A percentile compares a stretch with the other conserved stretches of the same genome.
These are phyloP conservation scores for Drosophila serrata DNA, from an alignment of 1,140 invertebrate species.

Conservation along the genomic window DNA sequence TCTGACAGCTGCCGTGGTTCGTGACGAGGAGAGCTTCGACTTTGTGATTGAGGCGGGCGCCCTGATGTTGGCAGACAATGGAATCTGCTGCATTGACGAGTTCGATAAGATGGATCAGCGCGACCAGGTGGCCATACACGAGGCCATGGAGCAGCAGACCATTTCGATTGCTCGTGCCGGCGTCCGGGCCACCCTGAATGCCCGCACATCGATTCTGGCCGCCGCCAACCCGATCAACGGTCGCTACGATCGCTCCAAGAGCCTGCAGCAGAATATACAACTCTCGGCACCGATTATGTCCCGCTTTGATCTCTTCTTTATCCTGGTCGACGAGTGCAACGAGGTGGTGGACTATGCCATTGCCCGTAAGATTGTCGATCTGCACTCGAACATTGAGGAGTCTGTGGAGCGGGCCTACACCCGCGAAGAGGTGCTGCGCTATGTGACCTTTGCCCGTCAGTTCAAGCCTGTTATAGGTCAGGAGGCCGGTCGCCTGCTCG, in stretches of 20 bases:
- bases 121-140: slow-evolving; percentile 99
- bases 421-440: slow-evolving; percentile 95
- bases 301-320: slow-evolving; percentile 99
- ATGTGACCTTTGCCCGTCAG: slow-evolving; percentile 98
- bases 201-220: slow-evolving; percentile 98
- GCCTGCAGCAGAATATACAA: slow-evolving; percentile 97
- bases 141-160: slow-evolving; percentile 99
- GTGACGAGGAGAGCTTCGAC: slow-evolving; percentile 98
- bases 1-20: slow-evolving; percentile 98
- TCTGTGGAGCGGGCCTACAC: slow-evolving; percentile 93
- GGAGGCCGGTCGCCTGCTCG: slow-evolving; percentile 94
- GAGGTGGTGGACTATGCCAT: slow-evolving; percentile 98
- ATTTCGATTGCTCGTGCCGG: slow-evolving; percentile 99
- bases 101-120: slow-evolving; percentile 99
- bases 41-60: slow-evolving; percentile 99
- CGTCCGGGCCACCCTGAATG: slow-evolving; percentile 98
- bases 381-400: slow-evolving; percentile 94
- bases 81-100: slow-evolving; percentile 99
- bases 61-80: slow-evolving; percentile 99
- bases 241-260: slow-evolving; percentile 97
- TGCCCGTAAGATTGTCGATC: slow-evolving; percentile 97
- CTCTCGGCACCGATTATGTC: slow-evolving; percentile 99
- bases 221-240: slow-evolving; percentile 99
- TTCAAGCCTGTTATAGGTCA: slow-evolving; percentile 97
- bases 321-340: slow-evolving; percentile 98